Evolutionary conservation across 23 tunicate genomes (phyloP), one percentile per base, ranked within the genome.

Genomic region (Aplidium turbinatum): DNA sequence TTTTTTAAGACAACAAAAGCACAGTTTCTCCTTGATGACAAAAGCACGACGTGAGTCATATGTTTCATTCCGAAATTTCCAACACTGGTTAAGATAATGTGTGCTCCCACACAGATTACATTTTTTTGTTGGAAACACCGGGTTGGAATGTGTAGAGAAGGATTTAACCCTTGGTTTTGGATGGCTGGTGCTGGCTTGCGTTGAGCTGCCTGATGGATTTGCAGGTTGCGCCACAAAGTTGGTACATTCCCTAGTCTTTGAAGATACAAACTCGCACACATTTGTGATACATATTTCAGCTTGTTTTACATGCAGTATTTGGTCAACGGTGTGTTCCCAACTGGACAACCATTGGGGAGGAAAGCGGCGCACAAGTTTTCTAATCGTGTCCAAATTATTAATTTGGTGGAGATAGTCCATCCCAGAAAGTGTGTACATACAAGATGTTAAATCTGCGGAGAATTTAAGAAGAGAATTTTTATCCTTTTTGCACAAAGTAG

Each of bases 321-420:
- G n/a, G 27, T 70, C 76, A 5, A 31, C 51, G 18, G 29, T 60
- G 25, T 13, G 25, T 50, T 70, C 47, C 76, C 76, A 70, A 3
- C 76, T 35, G 27, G 58, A 5, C 5, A 47, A 9, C 32, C 61
- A 70, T 19, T 4, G 27, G 3, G 24, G 76, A 16, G 58, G 76
- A 23, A 70, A 31, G 24, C 76, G 76, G 24, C 28, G 22, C 11
- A 45, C 60, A 5, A 70, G 47, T 70, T 70, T 70, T 33, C 22
- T 3, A 40, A 70, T 31, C 3, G 47, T 28, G 62, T 70, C 76
- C 33, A 70, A 29, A 50, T 70, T 70, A 28, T 70, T 34, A 18
- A 70, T 67, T 67, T 38, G 35, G 22, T 67, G 57, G 6, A 67
- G 29, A 26, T 67, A 67, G 73, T 67, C 22, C 57, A 67, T 67